Evolutionary conservation across 2,888 invertebrate genomes (phyloP).

Genomic region (Tridacna gigas): DNA sequence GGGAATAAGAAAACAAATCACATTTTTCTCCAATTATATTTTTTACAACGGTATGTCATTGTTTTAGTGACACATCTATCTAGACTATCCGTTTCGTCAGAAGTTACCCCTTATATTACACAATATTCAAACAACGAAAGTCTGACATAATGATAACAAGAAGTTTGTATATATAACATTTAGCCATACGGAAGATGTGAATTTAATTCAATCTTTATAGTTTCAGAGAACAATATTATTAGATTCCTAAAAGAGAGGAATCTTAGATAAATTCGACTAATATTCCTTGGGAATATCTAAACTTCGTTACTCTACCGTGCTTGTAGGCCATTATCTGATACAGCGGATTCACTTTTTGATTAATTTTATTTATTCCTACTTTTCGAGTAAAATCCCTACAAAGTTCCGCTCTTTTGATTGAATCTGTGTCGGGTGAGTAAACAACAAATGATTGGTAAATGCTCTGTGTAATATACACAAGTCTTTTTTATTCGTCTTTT

Average conservation of each 20-base stretch:
- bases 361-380: constrained; percentile 59
- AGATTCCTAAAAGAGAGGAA: constrained; percentile 35
- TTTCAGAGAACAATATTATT: constrained; percentile 36
- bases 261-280: constrained; percentile 56
- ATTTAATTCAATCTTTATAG: constrained; percentile 43
- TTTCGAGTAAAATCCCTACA: constrained; percentile 57
- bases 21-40: too few relatives aligned
- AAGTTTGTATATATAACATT: constrained; percentile 29
- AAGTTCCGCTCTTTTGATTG: constrained; percentile 50
- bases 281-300: constrained; percentile 63
- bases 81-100: too few relatives aligned
- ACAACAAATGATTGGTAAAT: constrained; percentile 44
- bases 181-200: constrained; percentile 34
- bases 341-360: constrained; percentile 44
- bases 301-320: constrained; percentile 53
- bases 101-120: background rate
- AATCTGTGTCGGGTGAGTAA: constrained; percentile 57
- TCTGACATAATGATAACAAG: background rate
- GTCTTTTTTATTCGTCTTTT: constrained; percentile 19
- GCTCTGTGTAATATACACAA: constrained; percentile 44
- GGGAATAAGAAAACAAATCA: too few relatives aligned
- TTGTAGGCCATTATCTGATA: constrained; percentile 59
- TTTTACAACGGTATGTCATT: too few relatives aligned
- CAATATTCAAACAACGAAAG: constrained; percentile 14
- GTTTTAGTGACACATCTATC: too few relatives aligned